Conservation (phyloP, 2,113 vertebrate genomes). For the Malurus elegans region DNA sequence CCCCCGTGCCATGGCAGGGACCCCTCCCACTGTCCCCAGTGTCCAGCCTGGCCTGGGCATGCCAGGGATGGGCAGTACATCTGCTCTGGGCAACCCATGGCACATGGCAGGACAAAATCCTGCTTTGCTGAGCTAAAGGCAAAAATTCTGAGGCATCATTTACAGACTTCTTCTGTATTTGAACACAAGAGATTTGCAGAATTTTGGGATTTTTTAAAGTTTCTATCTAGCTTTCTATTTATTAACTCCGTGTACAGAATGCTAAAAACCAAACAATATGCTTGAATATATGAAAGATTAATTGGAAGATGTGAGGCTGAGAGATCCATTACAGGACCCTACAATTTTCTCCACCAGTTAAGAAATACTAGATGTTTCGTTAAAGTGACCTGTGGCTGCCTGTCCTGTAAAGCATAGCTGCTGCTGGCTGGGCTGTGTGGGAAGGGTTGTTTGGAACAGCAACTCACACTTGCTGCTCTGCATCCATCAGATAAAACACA, state of each 20-base stretch:
- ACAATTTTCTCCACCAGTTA: neutral
- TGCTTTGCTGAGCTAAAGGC: neutral
- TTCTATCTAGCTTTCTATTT: neutral
- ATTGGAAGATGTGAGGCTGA: neutral
- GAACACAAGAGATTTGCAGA: neutral
- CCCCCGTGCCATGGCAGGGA: neutral
- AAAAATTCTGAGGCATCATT: neutral
- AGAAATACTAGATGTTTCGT: neutral
- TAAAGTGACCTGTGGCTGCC: neutral
- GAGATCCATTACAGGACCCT: neutral
- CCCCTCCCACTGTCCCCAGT: fast-evolving
- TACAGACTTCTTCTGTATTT: neutral
- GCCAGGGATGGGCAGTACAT: neutral
- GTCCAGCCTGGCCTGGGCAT: neutral
- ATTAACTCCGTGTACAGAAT: neutral
- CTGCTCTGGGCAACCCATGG: neutral
- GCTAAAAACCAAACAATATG: neutral
- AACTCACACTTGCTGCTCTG: neutral
- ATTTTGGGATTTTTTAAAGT: neutral
- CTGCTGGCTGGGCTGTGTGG: neutral
- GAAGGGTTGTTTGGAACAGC: neutral
- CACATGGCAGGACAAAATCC: neutral
- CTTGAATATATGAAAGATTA: neutral
- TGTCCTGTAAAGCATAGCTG: neutral
- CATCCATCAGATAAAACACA: slow-evolving; percentile 16